phyloP scores from a whole-genome alignment of 2,113 vertebrate genomes.

The Megaleporinus macrocephalus region DNA sequence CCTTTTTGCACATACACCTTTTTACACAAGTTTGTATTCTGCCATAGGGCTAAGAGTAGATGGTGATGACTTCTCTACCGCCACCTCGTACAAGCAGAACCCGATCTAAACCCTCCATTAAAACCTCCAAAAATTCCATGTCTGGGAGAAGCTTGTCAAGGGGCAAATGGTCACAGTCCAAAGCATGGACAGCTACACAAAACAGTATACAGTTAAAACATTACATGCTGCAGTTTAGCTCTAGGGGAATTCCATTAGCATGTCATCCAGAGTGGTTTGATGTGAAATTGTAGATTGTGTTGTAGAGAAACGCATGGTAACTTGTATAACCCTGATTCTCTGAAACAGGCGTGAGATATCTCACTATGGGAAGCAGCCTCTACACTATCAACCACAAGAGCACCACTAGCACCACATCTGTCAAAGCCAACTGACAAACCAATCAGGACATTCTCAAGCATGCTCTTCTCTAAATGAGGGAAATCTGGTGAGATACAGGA shows the following conservation, averaged over 20 bases:
- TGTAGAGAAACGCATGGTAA: too few species aligned
- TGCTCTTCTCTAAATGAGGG: too few species aligned
- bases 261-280: too few species aligned
- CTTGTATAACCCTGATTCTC: too few species aligned
- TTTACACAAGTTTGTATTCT: background rate
- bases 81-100: conserved; percentile 92
- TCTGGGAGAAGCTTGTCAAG: conserved; percentile 81
- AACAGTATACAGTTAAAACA: background rate
- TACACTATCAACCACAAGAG: too few species aligned
- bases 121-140: conserved; percentile 95
- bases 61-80: conserved; percentile 95
- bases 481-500: too few species aligned
- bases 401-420: too few species aligned
- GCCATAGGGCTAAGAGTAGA: conserved; percentile 86
- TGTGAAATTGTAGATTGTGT: too few species aligned
- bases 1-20: background rate
- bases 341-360: too few species aligned
- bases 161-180: conserved; percentile 42
- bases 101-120: conserved; percentile 88
- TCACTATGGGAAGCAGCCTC: too few species aligned
- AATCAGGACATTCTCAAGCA: too few species aligned
- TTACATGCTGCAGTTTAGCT: background rate
- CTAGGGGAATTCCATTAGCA: background rate
- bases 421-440: too few species aligned
- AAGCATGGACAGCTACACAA: background rate